Evolutionary conservation across 2,113 vertebrate species (phyloP).

Genomic region (Phalacrocorax carbo): DNA sequence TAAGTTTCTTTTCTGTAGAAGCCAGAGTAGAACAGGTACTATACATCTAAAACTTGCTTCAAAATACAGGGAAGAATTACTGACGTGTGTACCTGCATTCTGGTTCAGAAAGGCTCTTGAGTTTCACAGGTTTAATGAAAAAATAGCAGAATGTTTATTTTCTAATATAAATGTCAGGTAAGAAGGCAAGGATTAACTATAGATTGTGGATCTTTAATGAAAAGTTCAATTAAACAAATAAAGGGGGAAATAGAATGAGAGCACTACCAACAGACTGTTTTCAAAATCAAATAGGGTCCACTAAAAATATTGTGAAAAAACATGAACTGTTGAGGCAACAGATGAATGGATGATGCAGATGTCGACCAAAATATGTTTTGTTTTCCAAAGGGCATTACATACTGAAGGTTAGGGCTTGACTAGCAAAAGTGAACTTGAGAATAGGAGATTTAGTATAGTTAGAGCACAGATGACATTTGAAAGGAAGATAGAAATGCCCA

Average conservation of each 20-base stretch:
- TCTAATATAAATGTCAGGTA: neutral
- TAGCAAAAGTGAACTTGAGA: neutral
- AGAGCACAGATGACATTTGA: neutral
- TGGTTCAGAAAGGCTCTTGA: neutral
- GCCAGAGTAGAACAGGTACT: neutral
- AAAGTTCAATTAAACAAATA: neutral
- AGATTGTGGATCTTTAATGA: neutral
- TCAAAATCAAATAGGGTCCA: neutral
- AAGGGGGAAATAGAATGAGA: neutral
- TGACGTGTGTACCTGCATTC: neutral
- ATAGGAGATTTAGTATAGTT: neutral
- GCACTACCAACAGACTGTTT: neutral
- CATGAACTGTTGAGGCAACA: neutral
- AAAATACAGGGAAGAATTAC: neutral
- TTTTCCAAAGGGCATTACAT: neutral
- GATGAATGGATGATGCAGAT: neutral
- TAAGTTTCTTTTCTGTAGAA: neutral
- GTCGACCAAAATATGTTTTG: neutral
- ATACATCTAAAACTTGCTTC: neutral
- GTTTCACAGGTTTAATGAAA: neutral
- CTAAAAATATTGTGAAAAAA: neutral
- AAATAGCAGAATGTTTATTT: neutral
- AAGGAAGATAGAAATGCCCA: neutral
- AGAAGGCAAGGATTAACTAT: neutral
- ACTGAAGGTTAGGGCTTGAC: neutral